Evolutionary conservation across 2,797 vertebrate species (phyloP).

Genomic region (Diceros bicornis): DNA sequence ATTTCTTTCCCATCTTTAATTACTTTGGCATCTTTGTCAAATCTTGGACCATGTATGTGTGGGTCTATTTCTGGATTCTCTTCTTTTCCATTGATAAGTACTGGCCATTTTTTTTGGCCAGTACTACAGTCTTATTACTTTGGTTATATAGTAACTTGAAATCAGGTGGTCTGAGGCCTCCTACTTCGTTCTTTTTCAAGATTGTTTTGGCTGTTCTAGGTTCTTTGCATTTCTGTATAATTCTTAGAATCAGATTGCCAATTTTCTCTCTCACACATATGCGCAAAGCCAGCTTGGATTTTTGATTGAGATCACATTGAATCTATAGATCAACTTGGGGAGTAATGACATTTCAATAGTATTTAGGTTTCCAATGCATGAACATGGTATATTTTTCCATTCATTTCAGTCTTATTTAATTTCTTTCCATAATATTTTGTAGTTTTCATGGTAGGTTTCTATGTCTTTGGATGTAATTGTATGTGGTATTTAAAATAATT

Average conservation of each 20-base stretch:
- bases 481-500: not conserved
- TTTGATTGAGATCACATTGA: not conserved
- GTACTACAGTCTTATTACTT: not conserved
- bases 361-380: not conserved
- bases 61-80: not conserved
- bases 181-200: not conserved
- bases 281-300: not conserved
- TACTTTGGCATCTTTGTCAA: not conserved
- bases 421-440: not conserved
- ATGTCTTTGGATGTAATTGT: not conserved
- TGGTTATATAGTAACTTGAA: not conserved
- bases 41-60: not conserved
- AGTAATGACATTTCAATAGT: not conserved
- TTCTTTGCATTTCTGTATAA: not conserved
- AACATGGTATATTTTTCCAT: not conserved
- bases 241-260: not conserved
- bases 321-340: not conserved
- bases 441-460: not conserved
- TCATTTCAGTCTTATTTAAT: conserved; percentile 23
- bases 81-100: not conserved
- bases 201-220: not conserved
- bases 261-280: not conserved
- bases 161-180: not conserved
- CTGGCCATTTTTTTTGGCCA: not conserved
- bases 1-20: not conserved